Base-by-base conservation (phyloP, 2,888 invertebrate genomes). In the Dicroscelio sp. region DNA sequence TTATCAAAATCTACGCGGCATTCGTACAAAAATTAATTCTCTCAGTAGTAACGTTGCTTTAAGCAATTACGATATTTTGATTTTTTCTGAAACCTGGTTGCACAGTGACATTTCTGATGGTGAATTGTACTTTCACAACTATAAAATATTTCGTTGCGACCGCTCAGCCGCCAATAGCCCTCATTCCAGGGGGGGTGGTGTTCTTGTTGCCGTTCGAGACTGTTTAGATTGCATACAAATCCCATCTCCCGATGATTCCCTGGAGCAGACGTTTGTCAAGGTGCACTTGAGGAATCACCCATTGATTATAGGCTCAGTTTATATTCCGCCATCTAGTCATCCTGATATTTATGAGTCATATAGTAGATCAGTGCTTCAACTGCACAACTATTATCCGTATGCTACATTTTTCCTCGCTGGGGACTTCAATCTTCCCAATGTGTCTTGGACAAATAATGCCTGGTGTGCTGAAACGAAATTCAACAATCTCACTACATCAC, bases 71-170 rank as follows among this genome's bases (percentile, higher is more conserved):
- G 82, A 82, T n/a, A 31, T 82, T 52, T n/a, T 82, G 5, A 58
- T 82, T 27, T 58, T 82, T 58, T 33, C 82, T 5, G 82, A 82
- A 27, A 82, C 71, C 25, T 82, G 82, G 69, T 27, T 80, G 17
- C n/a, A 20, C 4, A 8, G 20, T 17, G 67, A 80, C 23, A 65
- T 80, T 23, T 43, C 30, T n/a, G n/a, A 27, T 35, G 31, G 25
- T 48, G 67, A 80, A 67, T 23, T 79, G n/a, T 23, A 23, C 23
- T 58, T 8, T 58, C 6, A 5, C 17, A 55, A 55, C 31, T 80
- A 67, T 80, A 10, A n/a, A 8, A 48, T 80, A 23, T 80, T 48
- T 65, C 65, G 80, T n/a, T 80, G 80, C 33, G 80, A 80, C 67
- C 43, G 80, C 12, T 48, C 48, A 48, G 14, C 48, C 6, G 2